Evolutionary conservation across 2,888 invertebrate species (phyloP).

Genomic region (Drosophila maculinotata): DNA sequence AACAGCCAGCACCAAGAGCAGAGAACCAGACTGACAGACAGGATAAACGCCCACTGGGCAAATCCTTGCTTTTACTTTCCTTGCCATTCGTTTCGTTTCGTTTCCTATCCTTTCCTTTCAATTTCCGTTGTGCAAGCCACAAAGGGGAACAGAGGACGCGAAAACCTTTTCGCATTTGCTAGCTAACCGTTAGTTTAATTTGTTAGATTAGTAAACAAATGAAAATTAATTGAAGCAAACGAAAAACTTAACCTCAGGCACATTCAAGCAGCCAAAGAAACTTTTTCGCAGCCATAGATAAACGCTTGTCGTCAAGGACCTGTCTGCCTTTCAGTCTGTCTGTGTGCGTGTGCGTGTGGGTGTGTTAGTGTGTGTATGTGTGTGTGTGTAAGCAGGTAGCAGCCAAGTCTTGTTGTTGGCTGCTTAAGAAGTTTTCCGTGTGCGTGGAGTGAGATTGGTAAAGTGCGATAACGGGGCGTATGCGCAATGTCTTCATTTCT

Average conservation of each 20-base stretch:
- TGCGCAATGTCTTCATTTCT: slow-evolving; percentile 68
- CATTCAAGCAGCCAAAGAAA: slow-evolving; percentile 40
- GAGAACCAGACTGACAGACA: neutral
- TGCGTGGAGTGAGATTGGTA: neutral
- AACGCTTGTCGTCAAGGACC: slow-evolving; percentile 62
- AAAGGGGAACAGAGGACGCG: slow-evolving; percentile 8
- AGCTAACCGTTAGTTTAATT: slow-evolving; percentile 80
- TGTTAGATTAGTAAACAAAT: slow-evolving; percentile 83
- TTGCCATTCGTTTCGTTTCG: too few relatives aligned
- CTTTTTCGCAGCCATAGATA: slow-evolving; percentile 67
- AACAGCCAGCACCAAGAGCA: neutral
- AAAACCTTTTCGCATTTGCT: slow-evolving; percentile 37
- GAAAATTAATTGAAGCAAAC: slow-evolving; percentile 82
- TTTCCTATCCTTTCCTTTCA: slow-evolving; percentile 62
- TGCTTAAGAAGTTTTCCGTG: slow-evolving; percentile 42
- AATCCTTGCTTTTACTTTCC: slow-evolving; percentile 47
- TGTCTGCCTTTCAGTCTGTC: neutral
- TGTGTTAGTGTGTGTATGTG: slow-evolving; percentile 2
- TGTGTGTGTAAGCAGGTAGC: slow-evolving; percentile 52
- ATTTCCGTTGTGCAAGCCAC: slow-evolving; percentile 58
- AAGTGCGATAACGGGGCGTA: slow-evolving; percentile 49
- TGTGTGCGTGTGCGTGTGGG: slow-evolving; percentile 7
- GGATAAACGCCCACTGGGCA: slow-evolving; percentile 23
- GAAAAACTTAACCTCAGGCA: slow-evolving; percentile 79
- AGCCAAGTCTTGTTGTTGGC: slow-evolving; percentile 41